These are phyloP conservation scores for Drosophila lini DNA, from an alignment of 1,140 invertebrate genomes.

Conservation along the genomic window DNA sequence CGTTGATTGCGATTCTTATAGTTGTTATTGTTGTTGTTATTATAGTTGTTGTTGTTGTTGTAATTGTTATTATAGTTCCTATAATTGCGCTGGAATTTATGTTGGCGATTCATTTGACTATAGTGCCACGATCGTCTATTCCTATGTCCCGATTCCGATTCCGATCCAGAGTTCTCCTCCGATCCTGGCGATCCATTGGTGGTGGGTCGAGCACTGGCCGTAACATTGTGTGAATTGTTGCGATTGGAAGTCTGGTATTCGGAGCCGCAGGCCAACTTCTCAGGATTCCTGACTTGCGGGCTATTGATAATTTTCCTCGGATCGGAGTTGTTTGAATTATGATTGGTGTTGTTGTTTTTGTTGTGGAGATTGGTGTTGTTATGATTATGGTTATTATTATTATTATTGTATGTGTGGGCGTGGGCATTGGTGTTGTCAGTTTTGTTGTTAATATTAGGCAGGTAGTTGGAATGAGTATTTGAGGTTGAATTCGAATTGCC, in stretches of 20 bases:
- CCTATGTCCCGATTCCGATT: neutral
- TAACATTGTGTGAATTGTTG: constrained; percentile 1
- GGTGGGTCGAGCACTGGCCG: constrained; percentile 9
- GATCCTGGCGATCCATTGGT: neutral
- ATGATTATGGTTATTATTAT: no score
- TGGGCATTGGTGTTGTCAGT: neutral
- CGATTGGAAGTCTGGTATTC: constrained; percentile 1
- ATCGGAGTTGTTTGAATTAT: neutral
- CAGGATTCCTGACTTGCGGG: neutral
- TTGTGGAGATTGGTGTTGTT: neutral
- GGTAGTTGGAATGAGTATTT: neutral
- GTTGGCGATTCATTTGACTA: neutral
- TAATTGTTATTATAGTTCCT: neutral
- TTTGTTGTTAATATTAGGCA: no score
- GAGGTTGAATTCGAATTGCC: neutral
- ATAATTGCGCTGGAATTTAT: neutral
- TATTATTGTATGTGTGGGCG: no score
- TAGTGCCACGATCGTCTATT: neutral
- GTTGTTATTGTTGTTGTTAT: neutral
- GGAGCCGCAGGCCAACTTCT: constrained; percentile 4
- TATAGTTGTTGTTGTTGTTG: neutral
- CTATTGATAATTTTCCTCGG: neutral
- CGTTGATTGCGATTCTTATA: neutral
- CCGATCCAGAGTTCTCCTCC: neutral
- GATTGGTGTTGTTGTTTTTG: neutral